Conservation (phyloP, 2,797 vertebrate species). For the Echiichthys vipera region DNA sequence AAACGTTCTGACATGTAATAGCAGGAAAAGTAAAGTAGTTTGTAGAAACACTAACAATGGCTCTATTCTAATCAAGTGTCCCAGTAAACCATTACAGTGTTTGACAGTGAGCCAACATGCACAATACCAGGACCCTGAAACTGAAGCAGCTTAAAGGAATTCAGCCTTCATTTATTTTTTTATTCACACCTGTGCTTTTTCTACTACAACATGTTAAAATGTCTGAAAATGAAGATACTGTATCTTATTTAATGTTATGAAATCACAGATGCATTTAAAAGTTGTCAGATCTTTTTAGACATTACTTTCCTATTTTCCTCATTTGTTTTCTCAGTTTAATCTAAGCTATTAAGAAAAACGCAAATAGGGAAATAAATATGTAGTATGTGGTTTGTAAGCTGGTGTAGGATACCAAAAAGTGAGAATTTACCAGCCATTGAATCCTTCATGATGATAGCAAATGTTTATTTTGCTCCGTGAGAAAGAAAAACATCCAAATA, state of each 20-base stretch:
- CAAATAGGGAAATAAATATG: not conserved
- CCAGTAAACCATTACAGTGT: not conserved
- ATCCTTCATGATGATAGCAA: constrained; percentile 43
- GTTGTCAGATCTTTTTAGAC: not conserved
- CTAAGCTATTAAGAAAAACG: not conserved
- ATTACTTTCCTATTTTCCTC: not conserved
- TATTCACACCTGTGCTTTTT: not conserved
- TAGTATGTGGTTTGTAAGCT: not conserved
- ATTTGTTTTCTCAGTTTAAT: not conserved
- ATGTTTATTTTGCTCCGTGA: constrained; percentile 58
- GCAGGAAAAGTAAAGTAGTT: not conserved
- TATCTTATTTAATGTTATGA: too few relatives aligned
- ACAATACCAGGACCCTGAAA: not conserved
- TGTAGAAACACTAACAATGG: not conserved
- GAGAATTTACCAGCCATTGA: constrained; percentile 50
- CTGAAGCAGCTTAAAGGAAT: not conserved
- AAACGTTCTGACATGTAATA: not conserved
- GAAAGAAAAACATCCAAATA: constrained; percentile 37
- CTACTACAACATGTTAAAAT: too few relatives aligned
- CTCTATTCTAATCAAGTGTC: not conserved
- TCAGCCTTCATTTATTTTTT: not conserved
- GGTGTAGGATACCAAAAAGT: constrained; percentile 44
- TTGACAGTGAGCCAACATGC: not conserved
- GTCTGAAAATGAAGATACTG: too few relatives aligned
- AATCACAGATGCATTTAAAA: too few relatives aligned